Base-by-base conservation (phyloP, 2,113 vertebrate species). In the Numida meleagris region DNA sequence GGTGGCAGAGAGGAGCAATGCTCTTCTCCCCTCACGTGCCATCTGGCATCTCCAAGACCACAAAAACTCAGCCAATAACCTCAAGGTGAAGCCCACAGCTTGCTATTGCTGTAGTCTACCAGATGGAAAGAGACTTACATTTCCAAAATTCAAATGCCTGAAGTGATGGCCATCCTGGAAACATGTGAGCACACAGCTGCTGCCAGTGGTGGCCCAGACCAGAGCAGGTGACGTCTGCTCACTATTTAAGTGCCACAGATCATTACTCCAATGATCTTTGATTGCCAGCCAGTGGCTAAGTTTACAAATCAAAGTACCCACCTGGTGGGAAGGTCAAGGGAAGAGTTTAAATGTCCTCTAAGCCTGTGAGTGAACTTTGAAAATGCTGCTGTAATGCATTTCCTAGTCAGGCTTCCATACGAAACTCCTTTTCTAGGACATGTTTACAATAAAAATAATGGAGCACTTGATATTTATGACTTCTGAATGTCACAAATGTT, bases 401-500 rank as follows among this genome's bases (percentile, higher is more conserved):
- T 78, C 89, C 68, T 45, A 42, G 31, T 7, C 58, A 21, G 6
- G n/a, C 51, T 91, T 75, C 1, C 0, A 3, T 27, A 23, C 4
- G 29, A 93, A 93, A 86, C 75, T 9, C 48, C 82, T 91, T 95
- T 83, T 55, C 88, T 65, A 88, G 82, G 91, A 88, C 76, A 65
- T 48, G 85, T 95, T 95, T 94, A 93, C 57, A 65, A 70, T 61
- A 83, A 89, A 91, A 93, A 72, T 93, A 93, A 94, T 84, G 77
- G 79, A 96, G 91, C 82, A 38, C 88, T 68, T 93, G 94, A 88
- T 75, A 90, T 94, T 95, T 93, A 89, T 88, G 95, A 83, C 57
- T 97, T 74, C 82, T 94, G 89, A 97, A 94, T 90, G 96, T 95
- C 96, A 96, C 87, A 83, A 81, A 27, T 45, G 63, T 80, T 95